A percentile compares a stretch with the other conserved stretches of the same genome.
phyloP scores from a whole-genome alignment of 2,113 vertebrate genomes.

The Leptobrachium ailaonicum region DNA sequence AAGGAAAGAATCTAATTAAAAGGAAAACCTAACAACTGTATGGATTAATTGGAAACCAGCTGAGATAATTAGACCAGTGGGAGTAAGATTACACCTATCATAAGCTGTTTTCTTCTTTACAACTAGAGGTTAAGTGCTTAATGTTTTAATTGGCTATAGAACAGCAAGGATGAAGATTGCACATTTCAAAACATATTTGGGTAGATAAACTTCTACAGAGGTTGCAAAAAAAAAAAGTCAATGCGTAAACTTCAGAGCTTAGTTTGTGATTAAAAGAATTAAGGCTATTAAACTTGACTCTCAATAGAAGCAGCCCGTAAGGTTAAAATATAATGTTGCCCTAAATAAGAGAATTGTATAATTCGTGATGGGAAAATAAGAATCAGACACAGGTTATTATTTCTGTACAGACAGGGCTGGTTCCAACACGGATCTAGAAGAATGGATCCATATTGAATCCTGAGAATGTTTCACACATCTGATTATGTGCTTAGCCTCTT shows the following conservation, averaged over 20 bases:
- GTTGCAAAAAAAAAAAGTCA: constrained; percentile 58
- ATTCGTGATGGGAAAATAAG: too few species aligned
- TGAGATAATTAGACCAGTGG: constrained; percentile 96
- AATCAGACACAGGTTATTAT: background rate
- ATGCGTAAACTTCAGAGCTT: background rate
- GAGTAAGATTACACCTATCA: constrained; percentile 88
- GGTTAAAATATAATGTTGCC: constrained; percentile 35
- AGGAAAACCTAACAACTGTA: constrained; percentile 89
- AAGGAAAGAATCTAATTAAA: constrained; percentile 81
- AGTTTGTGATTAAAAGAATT: constrained; percentile 15
- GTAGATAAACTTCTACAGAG: constrained; percentile 59
- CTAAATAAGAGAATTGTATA: background rate
- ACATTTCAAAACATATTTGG: constrained; percentile 79
- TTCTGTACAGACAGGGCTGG: background rate
- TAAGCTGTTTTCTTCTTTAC: constrained; percentile 77
- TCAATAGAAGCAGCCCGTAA: background rate
- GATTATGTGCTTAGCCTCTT: constrained; percentile 41
- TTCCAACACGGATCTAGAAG: constrained; percentile 22
- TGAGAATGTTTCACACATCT: constrained; percentile 38
- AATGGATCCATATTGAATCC: constrained; percentile 13
- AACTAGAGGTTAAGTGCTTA: constrained; percentile 78
- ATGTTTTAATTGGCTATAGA: constrained; percentile 83
- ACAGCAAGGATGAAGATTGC: constrained; percentile 77
- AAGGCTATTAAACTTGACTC: constrained; percentile 17
- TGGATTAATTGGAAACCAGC: constrained; percentile 95